Base-by-base conservation (phyloP, 64 coral and sea anemone genomes). In the Stichodactyla mertensii region DNA sequence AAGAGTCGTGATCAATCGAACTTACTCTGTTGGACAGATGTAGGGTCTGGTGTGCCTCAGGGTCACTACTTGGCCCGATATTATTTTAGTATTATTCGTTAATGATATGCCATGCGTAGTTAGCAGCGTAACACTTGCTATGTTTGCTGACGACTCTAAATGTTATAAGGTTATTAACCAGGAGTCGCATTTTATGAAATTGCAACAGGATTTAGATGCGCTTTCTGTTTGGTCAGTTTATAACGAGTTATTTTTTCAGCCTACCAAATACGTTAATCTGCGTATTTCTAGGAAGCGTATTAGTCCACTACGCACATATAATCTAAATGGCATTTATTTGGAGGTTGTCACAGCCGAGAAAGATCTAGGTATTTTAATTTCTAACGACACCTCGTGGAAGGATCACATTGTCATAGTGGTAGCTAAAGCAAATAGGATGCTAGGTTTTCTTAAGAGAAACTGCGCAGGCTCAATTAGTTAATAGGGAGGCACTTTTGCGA, bases 71-170 rank as follows among this genome's bases (percentile, higher is more conserved):
- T 18, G 55, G 57, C 11, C 62, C 62, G 19, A 66, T 66, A 10
- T 79, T 89, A 53, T 89, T 89, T 79, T 51, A n/a, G n/a, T 89
- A 54, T 52, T 89, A 27, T 82, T 60, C 55, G 54, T 84, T 19
- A 89, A 89, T 84, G 88, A 89, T 57, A 53, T 89, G 57, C 88
- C 82, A 69, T 22, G 64, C 27, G 69, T 69, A 28, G 67, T 83
- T 36, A 54, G 74, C 24, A 51, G 71, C 26, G 54, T 31, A 54
- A 64, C 45, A 67, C 62, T 89, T 69, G 79, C 88, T 77, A 89
- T 85, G 88, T 89, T 89, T 89, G 88, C 88, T 55, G 88, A 89
- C 53, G 88, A 89, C 57, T 71, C 79, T 52, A 84, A 85, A 51
- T 85, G 88, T 77, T 84, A 77, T 89, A 56, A 83, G n/a, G 88